Evolutionary conservation across 2,113 vertebrate genomes (phyloP).

Genomic region (Neodontobutis hainanensis): DNA sequence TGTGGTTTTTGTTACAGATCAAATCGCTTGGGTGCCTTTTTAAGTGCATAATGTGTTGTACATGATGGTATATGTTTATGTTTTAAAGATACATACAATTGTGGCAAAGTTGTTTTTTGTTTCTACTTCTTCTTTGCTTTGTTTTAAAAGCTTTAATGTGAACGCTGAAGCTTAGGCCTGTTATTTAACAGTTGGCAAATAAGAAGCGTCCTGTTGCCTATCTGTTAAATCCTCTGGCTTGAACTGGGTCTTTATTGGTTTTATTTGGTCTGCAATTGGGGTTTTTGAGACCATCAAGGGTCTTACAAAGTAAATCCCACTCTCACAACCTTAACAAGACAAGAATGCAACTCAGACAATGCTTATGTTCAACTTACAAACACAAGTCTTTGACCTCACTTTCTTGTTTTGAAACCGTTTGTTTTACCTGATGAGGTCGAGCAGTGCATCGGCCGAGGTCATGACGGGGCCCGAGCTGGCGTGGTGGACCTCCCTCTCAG

Average conservation of each 20-base stretch:
- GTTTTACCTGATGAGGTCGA: conserved; percentile 87
- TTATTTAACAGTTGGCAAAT: conserved; percentile 16
- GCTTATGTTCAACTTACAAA: no score
- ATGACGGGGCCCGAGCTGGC: conserved; percentile 78
- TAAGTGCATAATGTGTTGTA: background rate
- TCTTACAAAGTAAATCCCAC: conserved; percentile 12
- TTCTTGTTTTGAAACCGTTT: background rate
- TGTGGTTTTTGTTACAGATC: no score
- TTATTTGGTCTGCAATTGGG: conserved; percentile 5
- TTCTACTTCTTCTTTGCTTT: background rate
- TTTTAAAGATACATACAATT: no score
- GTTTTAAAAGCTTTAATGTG: background rate
- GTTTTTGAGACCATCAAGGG: background rate
- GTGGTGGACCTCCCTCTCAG: conserved; percentile 81
- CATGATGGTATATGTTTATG: no score
- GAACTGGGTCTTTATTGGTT: conserved; percentile 20
- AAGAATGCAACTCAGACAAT: background rate
- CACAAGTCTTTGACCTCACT: no score
- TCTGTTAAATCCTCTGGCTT: background rate
- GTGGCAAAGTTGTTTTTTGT: background rate
- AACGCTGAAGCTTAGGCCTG: background rate
- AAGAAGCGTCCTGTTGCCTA: conserved; percentile 4
- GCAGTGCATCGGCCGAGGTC: conserved; percentile 86
- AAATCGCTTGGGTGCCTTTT: background rate
- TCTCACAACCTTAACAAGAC: background rate